Evolutionary conservation across 1,140 invertebrate species (phyloP), one percentile per base, ranked within the genome.

Genomic region (Brachionus plicatilis): DNA sequence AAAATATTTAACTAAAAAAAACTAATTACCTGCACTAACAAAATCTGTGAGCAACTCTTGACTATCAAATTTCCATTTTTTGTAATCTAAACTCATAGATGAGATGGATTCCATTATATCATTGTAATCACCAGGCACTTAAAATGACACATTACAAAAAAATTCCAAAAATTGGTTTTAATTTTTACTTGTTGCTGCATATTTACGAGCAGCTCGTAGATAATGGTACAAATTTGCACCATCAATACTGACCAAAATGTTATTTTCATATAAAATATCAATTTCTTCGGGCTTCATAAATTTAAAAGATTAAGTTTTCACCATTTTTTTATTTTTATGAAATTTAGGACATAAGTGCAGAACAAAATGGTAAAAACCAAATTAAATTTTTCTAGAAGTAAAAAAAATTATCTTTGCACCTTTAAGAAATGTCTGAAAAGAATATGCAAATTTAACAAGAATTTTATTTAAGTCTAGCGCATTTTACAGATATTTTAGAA

Each of bases 21-120:
- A 60, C 9, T 27, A n/a, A 29, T 33, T 72, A 72, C 90, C 90
- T 85, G 94, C 93, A 68, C 95, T 92, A 86, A 93, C 93, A 86
- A 92, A 92, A 90, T 97, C 95, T 86, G 92, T 92, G 2, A 95
- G 90, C 76, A 91, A 88, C 20, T 93, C 92, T 87, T 95, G 94
- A 85, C 94, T 93, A 85, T 92, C 90, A 87, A 96, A 94, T 12
- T 92, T 92, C 93, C 94, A 96, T 90, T 96, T 97, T 87, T 95
- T 94, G 86, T 93, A 92, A 1, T 91, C 90, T 27, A 94, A 86
- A 83, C 91, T 92, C 17, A 91, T 90, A 83, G 91, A 90, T 83
- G 91, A 91, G 45, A 92, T 90, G 60, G 91, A 88, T 85, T 92
- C 91, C 85, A 92, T 91, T 68, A 92, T 91, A 87, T 93, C 93